Evolutionary conservation across 2,888 invertebrate species (phyloP), one percentile per base, ranked within the genome.

Genomic region (Thymelicus sylvestris): DNA sequence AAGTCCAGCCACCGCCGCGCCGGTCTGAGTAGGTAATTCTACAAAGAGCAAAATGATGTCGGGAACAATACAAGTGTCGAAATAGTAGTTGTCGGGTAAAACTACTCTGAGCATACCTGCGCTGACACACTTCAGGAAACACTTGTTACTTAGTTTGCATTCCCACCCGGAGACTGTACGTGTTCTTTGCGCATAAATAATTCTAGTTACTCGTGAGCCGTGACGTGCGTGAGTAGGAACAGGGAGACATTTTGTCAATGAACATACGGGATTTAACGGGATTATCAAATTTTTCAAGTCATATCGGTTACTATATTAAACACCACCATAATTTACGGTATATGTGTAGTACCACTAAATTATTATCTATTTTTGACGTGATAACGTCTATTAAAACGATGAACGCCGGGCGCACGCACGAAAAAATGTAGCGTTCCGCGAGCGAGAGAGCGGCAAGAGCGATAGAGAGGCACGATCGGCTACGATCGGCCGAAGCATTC

Each of bases 41-140:
- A 48, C 62, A 31, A 63, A 62, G 61, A n/a, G 44, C 44, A 44
- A 44, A 48, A 63, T 48, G 48, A 31, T 31, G 59, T 31, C 62
- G 47, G 47, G 62, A 63, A 63, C 62, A 63, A 48, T n/a, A 63
- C 62, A 48, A 63, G 62, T 62, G 47, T 47, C 24, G 62, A 63
- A 31, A 48, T 63, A n/a, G 62, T 31, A 63, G 62, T 47, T 47
- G 15, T 10, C 13, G 24, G 44, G 62, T 1, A 15, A 19, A 47
- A 61, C 38, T 39, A 15, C 52, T 31, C 13, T 12, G 57, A 57
- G 0, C 61, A 47, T 63, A 63, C 62, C 62, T 48, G 62, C 48
- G 48, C 62, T 48, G 62, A 48, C 24, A 63, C 48, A 63, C 62
- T 63, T 63, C 62, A 63, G 47, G 44, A 62, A 63, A 48, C 62